phyloP scores from a whole-genome alignment of 2,888 invertebrate genomes.

The Pterostichus niger region DNA sequence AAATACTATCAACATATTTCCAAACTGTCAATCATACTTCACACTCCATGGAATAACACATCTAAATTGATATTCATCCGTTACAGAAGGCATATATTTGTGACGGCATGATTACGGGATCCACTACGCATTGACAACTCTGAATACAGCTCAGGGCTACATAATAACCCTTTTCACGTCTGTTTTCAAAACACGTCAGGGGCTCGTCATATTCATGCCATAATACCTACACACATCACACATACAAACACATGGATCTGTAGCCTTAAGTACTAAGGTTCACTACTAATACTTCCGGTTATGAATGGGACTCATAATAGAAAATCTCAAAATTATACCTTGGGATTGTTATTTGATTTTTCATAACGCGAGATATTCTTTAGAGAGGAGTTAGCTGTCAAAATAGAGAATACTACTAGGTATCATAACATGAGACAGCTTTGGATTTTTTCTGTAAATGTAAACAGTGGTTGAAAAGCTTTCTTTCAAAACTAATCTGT shows the following conservation, averaged over 20 bases:
- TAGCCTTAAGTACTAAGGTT: conserved; percentile 38
- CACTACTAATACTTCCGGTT: conserved; percentile 39
- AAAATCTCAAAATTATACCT: conserved; percentile 50
- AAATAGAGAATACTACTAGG: conserved; percentile 2
- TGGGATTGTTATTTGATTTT: conserved; percentile 45
- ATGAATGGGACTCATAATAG: conserved; percentile 1
- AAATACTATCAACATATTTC: neutral
- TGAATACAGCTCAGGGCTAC: conserved; percentile 23
- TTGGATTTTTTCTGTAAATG: too few relatives aligned
- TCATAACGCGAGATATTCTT: conserved; percentile 22
- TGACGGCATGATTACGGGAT: conserved; percentile 27
- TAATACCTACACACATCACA: conserved; percentile 18
- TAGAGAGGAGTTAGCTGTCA: conserved; percentile 16
- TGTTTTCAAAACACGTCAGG: conserved; percentile 59
- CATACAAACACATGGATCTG: neutral
- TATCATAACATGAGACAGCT: conserved; percentile 1
- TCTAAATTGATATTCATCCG: conserved; percentile 40
- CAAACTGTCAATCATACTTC: neutral
- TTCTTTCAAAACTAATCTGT: too few relatives aligned
- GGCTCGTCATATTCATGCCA: conserved; percentile 49
- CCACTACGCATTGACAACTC: conserved; percentile 19
- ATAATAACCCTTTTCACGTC: conserved; percentile 64
- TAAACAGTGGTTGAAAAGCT: too few relatives aligned
- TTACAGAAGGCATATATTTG: conserved; percentile 15
- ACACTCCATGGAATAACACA: neutral